Percentiles rank a stretch among this genome's conserved stretches.
These are phyloP conservation scores for Pseudoips prasinana DNA, from an alignment of 2,888 invertebrate species.

Conservation along the genomic window DNA sequence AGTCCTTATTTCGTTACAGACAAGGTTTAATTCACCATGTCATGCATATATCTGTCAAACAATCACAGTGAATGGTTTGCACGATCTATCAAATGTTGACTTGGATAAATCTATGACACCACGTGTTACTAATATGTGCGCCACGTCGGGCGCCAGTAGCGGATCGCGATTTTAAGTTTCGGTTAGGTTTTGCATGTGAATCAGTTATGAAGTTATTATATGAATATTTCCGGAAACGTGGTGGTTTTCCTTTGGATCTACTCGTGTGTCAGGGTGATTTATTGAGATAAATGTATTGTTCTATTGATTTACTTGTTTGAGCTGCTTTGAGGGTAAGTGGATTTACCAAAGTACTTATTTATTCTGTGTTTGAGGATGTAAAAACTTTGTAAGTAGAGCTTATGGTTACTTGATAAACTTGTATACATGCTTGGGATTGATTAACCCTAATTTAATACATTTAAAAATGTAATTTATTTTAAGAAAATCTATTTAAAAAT, in stretches of 20 bases:
- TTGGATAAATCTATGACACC: slow-evolving; percentile 41
- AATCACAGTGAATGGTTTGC: slow-evolving; percentile 16
- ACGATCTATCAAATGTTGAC: slow-evolving; percentile 44
- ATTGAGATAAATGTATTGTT: slow-evolving; percentile 1
- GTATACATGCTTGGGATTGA: no score
- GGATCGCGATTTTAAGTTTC: slow-evolving; percentile 15
- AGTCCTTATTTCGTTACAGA: slow-evolving; percentile 7
- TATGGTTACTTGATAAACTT: no score
- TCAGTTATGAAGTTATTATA: slow-evolving; percentile 13
- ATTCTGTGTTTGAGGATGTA: no score
- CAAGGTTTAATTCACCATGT: slow-evolving; percentile 15
- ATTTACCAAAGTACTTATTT: no score
- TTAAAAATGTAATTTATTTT: no score
- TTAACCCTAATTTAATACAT: no score
- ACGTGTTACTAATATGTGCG: slow-evolving; percentile 40
- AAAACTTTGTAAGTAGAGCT: no score
- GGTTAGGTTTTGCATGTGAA: slow-evolving; percentile 12
- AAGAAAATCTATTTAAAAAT: no score
- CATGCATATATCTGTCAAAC: not conserved
- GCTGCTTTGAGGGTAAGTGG: no score
- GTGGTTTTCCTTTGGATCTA: not conserved
- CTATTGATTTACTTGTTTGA: not conserved
- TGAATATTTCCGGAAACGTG: slow-evolving; percentile 4
- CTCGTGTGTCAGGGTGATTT: slow-evolving; percentile 2
- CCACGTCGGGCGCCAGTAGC: slow-evolving; percentile 38